Evolutionary conservation across 2,113 vertebrate genomes (phyloP).

Genomic region (Chionis minor): DNA sequence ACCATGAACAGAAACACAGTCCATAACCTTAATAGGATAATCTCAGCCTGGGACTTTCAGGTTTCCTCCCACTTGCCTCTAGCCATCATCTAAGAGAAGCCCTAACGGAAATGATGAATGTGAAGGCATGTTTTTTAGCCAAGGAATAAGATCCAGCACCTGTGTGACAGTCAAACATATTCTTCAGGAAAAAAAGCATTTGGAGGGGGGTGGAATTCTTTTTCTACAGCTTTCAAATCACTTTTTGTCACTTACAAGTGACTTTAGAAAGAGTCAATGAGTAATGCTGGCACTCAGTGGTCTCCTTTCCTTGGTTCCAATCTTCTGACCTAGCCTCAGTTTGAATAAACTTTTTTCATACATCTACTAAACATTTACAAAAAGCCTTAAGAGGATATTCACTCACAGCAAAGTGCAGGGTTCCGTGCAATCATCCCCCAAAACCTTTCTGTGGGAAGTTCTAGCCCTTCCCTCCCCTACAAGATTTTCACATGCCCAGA

Average conservation of each 20-base stretch:
- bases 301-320: neutral
- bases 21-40: neutral
- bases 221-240: neutral
- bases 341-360: neutral
- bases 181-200: neutral
- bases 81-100: neutral
- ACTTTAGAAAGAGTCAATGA: neutral
- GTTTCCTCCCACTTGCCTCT: neutral
- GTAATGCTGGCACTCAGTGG: neutral
- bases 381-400: neutral
- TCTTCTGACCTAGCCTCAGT: neutral
- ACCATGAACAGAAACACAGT: neutral
- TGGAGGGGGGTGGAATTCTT: accelerated
- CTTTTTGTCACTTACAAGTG: neutral
- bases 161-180: neutral
- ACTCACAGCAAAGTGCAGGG: neutral
- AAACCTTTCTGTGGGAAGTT: neutral
- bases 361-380: neutral
- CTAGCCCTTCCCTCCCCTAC: accelerated
- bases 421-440: neutral
- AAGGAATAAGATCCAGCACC: neutral
- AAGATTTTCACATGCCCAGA: neutral
- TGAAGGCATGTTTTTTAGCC: neutral
- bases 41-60: neutral
- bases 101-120: neutral